Evolutionary conservation across 1,140 invertebrate genomes (phyloP), one percentile per base, ranked within the genome.

Genomic region (Thaumatotibia leucotreta): DNA sequence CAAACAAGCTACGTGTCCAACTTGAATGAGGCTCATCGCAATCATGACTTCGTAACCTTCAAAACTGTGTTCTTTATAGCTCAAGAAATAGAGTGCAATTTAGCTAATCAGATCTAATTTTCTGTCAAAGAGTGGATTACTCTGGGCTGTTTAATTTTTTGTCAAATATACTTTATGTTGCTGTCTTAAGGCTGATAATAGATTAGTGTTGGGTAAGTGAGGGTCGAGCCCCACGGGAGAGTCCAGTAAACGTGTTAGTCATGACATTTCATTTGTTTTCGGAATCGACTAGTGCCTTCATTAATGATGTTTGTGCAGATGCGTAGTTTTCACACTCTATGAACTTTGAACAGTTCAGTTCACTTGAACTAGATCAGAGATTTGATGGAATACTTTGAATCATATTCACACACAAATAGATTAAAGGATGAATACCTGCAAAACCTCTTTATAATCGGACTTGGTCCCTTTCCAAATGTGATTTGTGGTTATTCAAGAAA

Each of bases 261-360:
- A 31, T 58, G 52, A 58, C 52, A n/a, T 58, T 58, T 58, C 52
- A 58, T 58, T 58, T 58, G 52, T 58, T 58, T 27, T 52, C 23
- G 20, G 50, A 58, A 27, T 31, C 52, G 52, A 27, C 23, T 58
- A 58, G 52, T 27, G 52, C 11, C 23, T 45, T 45, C 24, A 14
- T 31, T 58, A 27, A 58, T 58, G 52, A 58, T 24, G 52, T 58
- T 58, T 58, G 52, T 14, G 24, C 52, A 58, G 50, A 14, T 58
- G 52, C 4, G 23, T 24, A 58, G 52, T 29, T 58, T 54, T 54
- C 39, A 45, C 39, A 45, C 39, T 45, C 17, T 17, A 45, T 45
- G 39, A n/a, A 20, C 20, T 45, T 45, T 45, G 17, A 20, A 45
- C 39, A 9, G 39, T 45, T 45, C 0, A 45, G 14, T 45, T 8